Evolutionary conservation across 2,888 invertebrate species (phyloP), one percentile per base, ranked within the genome.

Genomic region (Tortrix viridana): DNA sequence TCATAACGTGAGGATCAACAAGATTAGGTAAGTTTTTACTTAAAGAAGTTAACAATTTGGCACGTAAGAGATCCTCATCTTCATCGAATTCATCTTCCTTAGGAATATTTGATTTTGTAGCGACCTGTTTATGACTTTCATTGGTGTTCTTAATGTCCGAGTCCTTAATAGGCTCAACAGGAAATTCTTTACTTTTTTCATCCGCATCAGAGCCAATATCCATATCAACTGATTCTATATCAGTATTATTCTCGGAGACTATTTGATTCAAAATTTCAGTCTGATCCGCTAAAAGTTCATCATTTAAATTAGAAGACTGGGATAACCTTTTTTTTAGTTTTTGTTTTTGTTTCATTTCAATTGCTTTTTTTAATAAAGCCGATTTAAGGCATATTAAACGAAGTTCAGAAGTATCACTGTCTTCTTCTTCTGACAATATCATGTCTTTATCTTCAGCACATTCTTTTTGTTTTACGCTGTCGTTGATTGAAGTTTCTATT

Each of bases 311-410:
- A 37, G 80, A 74, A 60, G 87, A 83, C 65, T 86, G 87, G 5
- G 88, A 88, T 26, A 86, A 69, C 61, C 76, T 79, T 73, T 91
- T 90, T 58, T 79, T 82, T 65, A 85, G 66, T 72, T 88, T 91
- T 69, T 88, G 85, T 62, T 89, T 89, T 67, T 81, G 83, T 80
- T 93, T 93, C 75, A 93, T 89, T 77, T 94, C 93, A 68, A 93
- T 91, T 63, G 93, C 94, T 80, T 95, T 95, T 71, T 95, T 95
- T 46, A 95, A 73, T 47, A 95, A 84, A 5, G 95, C 94, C n/a
- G 95, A 95, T 71, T 93, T 94, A n/a, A 95, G 82, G 58, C 95
- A 95, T 68, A 94, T 95, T 70, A 94, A 81, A 69, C 95, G 86
- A 52, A 95, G 81, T 70, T 95, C 92, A 56, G 93, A 84, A 66